Evolutionary conservation across 2,888 invertebrate species (phyloP).

Genomic region (Pecten maximus): DNA sequence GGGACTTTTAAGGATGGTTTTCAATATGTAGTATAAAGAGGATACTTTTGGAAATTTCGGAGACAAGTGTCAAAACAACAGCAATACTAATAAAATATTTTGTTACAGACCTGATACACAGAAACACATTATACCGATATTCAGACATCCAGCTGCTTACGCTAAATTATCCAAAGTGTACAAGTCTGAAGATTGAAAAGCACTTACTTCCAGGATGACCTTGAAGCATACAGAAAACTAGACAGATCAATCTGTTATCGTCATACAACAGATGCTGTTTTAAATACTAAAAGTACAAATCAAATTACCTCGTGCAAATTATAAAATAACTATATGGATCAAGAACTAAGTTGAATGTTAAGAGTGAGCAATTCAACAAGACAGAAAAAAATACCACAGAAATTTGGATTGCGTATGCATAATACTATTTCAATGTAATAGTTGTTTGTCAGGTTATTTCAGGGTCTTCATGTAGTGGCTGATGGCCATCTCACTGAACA

Average conservation of each 20-base stretch:
- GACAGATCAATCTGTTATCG: background rate
- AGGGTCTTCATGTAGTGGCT: too few relatives aligned
- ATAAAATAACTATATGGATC: too few relatives aligned
- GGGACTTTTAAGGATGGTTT: background rate
- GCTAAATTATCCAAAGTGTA: background rate
- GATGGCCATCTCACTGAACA: too few relatives aligned
- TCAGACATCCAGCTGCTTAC: background rate
- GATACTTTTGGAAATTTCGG: background rate
- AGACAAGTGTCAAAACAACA: background rate
- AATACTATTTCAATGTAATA: too few relatives aligned
- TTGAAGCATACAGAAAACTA: background rate
- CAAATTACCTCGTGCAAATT: too few relatives aligned
- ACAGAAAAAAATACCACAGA: too few relatives aligned
- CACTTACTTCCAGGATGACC: background rate
- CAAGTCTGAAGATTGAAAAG: background rate
- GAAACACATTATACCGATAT: background rate
- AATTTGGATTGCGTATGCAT: too few relatives aligned
- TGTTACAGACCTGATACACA: background rate
- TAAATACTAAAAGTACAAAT: too few relatives aligned
- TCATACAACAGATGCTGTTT: too few relatives aligned
- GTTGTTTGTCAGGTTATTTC: too few relatives aligned
- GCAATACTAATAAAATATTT: conserved; percentile 10
- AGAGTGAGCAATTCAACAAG: too few relatives aligned
- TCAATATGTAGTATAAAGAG: background rate
- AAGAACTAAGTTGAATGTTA: too few relatives aligned